These are phyloP conservation scores for rabbit (Oryctolagus cuniculus) DNA, from an alignment of 2,113 vertebrate species.

Conservation along the genomic window mOryCun1.1 NC_091441.1:64515501-64516000, in stretches of 20 bases:
- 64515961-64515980: slow-evolving; percentile 86
- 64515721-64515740: slow-evolving; percentile 78
- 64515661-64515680: slow-evolving; percentile 75
- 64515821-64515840: neutral
- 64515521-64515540: slow-evolving; percentile 4
- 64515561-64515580: slow-evolving; percentile 73
- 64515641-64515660: slow-evolving; percentile 82
- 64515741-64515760: slow-evolving; percentile 64
- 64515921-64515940: slow-evolving; percentile 59
- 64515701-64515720: slow-evolving; percentile 80
- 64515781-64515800: slow-evolving; percentile 69
- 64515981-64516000: slow-evolving; percentile 88
- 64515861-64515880: neutral
- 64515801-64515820: neutral
- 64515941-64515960: slow-evolving; percentile 64
- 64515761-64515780: slow-evolving; percentile 65
- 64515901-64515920: slow-evolving; percentile 49
- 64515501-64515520: neutral
- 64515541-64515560: slow-evolving; percentile 57
- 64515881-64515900: neutral
- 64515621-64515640: slow-evolving; percentile 82
- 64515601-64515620: slow-evolving; percentile 68
- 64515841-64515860: slow-evolving; percentile 49
- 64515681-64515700: slow-evolving; percentile 77
- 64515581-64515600: slow-evolving; percentile 75